Evolutionary conservation across 2,888 invertebrate genomes (phyloP).

Genomic region (Ptilodon capucinus): DNA sequence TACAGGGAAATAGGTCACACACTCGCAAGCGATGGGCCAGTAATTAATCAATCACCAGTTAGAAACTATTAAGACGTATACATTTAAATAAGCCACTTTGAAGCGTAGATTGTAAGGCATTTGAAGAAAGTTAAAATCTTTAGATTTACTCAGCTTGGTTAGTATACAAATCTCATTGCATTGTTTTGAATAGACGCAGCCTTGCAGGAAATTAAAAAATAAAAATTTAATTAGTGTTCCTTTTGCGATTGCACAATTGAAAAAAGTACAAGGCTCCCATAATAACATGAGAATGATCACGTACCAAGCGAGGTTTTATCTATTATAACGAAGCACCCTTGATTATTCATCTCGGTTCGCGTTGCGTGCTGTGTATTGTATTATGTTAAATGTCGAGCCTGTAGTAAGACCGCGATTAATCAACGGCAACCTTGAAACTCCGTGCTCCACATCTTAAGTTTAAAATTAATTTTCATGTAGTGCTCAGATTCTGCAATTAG

Average conservation of each 20-base stretch:
- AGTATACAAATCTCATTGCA: no score
- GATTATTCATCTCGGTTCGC: constrained; percentile 43
- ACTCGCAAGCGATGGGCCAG: not conserved
- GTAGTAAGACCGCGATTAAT: constrained; percentile 59
- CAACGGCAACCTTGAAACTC: constrained; percentile 57
- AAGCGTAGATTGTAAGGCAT: not conserved
- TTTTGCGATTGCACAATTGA: constrained; percentile 9
- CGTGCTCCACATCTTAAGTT: constrained; percentile 52
- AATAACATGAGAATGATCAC: constrained; percentile 15
- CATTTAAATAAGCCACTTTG: not conserved
- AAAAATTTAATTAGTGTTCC: constrained; percentile 9
- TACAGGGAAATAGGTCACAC: not conserved
- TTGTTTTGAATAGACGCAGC: no score
- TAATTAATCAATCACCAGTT: constrained; percentile 3
- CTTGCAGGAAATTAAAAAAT: not conserved
- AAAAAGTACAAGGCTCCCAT: constrained; percentile 11
- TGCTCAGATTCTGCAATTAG: constrained; percentile 39
- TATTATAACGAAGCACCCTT: constrained; percentile 35
- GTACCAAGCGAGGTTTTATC: constrained; percentile 35
- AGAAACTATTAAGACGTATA: not conserved
- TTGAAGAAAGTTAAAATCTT: not conserved
- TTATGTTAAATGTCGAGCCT: constrained; percentile 24
- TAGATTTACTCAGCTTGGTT: not conserved
- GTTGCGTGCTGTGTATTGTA: constrained; percentile 33
- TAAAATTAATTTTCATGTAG: constrained; percentile 49